Conservation (phyloP, 1,140 invertebrate genomes). For the Ruditapes philippinarum region DNA sequence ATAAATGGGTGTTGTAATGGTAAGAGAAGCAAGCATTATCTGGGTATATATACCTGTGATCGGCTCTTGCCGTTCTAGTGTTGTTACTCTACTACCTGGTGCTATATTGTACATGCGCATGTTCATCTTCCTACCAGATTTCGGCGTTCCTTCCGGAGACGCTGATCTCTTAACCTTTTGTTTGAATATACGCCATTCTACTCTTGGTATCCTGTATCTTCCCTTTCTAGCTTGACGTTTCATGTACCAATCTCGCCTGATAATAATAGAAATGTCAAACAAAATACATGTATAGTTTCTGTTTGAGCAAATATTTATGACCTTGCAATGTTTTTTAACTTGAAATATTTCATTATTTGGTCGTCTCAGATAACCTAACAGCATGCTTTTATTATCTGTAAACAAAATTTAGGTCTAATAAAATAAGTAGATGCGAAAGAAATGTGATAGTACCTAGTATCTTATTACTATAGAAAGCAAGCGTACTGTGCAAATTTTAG, state of each 20-base stretch:
- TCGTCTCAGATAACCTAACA: neutral
- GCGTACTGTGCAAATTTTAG: too few species aligned
- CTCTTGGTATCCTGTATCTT: slow-evolving; percentile 1
- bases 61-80: neutral
- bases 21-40: neutral
- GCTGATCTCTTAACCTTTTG: neutral
- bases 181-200: neutral
- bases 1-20: too few species aligned
- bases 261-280: too few species aligned
- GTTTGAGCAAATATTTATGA: too few species aligned
- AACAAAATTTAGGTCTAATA: neutral
- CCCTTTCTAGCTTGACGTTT: neutral
- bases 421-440: too few species aligned
- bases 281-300: too few species aligned
- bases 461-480: too few species aligned
- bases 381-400: neutral
- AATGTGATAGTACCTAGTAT: too few species aligned
- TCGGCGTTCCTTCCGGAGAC: neutral
- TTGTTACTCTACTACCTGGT: neutral
- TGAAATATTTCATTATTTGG: neutral
- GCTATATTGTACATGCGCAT: slow-evolving; percentile 20
- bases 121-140: neutral
- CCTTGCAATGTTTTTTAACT: neutral
- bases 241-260: slow-evolving; percentile 49
- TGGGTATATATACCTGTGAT: neutral